Percentiles rank a stretch among this genome's conserved stretches.
Conservation (phyloP, 1,140 invertebrate genomes). For the Bombus superbus region DNA sequence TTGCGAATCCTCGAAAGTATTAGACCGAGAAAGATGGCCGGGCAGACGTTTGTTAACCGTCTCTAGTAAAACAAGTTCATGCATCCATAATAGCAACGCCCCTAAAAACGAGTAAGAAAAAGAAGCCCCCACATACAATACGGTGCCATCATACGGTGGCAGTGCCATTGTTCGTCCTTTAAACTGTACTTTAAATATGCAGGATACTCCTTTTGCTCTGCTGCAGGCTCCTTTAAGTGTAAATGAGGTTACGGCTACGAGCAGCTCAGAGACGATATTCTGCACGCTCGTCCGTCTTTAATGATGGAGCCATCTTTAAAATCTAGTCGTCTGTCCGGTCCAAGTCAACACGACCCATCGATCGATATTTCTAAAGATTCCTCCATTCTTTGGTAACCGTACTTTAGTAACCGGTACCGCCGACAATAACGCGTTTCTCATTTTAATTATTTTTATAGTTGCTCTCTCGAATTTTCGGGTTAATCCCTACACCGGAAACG, state of each 20-base stretch:
- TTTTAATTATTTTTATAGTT: neutral
- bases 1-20: neutral
- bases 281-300: neutral
- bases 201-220: constrained; percentile 25
- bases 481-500: too few relatives aligned
- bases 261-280: neutral
- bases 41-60: neutral
- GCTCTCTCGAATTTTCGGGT: too few relatives aligned
- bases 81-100: constrained; percentile 24
- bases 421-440: neutral
- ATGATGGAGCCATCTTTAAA: neutral
- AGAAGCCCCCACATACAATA: constrained; percentile 14
- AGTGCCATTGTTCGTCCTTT: constrained; percentile 44
- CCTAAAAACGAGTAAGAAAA: constrained; percentile 30
- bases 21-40: constrained; percentile 11
- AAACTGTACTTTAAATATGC: constrained; percentile 36
- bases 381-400: too few relatives aligned
- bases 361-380: neutral
- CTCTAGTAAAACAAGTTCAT: constrained; percentile 36
- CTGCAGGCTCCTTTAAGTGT: constrained; percentile 41
- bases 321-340: neutral
- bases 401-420: too few relatives aligned
- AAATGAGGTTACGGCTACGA: constrained; percentile 16
- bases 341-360: neutral
- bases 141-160: constrained; percentile 26